Evolutionary conservation across 2,797 vertebrate species (phyloP).

Genomic region (Paedocypris micromegethes): DNA sequence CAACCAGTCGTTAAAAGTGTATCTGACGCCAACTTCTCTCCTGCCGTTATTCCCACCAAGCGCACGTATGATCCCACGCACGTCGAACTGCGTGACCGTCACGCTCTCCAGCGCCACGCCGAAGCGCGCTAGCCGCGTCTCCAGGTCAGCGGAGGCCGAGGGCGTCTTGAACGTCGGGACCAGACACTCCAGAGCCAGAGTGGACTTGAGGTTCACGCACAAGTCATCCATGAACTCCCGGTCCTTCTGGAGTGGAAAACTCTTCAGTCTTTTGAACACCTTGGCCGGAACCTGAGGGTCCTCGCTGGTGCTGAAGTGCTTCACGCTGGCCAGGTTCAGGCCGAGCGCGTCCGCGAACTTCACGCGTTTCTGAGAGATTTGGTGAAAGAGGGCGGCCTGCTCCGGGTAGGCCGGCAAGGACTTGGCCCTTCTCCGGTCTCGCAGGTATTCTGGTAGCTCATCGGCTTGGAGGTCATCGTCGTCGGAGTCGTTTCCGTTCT

Average conservation of each 20-base stretch:
- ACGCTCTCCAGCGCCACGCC: slow-evolving; percentile 75
- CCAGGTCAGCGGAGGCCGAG: slow-evolving; percentile 41
- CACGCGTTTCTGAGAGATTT: slow-evolving; percentile 69
- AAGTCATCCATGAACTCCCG: slow-evolving; percentile 40
- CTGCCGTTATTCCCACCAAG: slow-evolving; percentile 36
- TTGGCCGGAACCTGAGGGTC: slow-evolving; percentile 77
- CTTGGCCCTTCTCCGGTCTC: slow-evolving; percentile 60
- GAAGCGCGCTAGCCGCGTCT: slow-evolving; percentile 56
- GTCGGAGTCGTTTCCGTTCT: slow-evolving; percentile 54
- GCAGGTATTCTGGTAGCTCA: slow-evolving; percentile 48
- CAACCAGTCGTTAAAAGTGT: slow-evolving; percentile 87
- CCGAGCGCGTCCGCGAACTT: slow-evolving; percentile 87
- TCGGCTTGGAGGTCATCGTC: slow-evolving; percentile 36
- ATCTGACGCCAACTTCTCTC: slow-evolving; percentile 73
- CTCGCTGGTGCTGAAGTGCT: slow-evolving; percentile 80
- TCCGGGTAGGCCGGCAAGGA: slow-evolving; percentile 67
- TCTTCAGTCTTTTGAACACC: slow-evolving; percentile 71
- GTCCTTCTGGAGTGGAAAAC: slow-evolving; percentile 58
- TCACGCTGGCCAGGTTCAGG: slow-evolving; percentile 78
- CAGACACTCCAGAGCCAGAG: slow-evolving; percentile 49
- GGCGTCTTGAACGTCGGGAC: slow-evolving; percentile 55
- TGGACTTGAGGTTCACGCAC: slow-evolving; percentile 47
- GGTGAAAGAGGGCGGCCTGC: slow-evolving; percentile 52
- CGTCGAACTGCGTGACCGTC: slow-evolving; percentile 54
- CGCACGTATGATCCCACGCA: slow-evolving; percentile 64